phyloP scores from a whole-genome alignment of 2,113 vertebrate genomes.

The Halichoeres trimaculatus region DNA sequence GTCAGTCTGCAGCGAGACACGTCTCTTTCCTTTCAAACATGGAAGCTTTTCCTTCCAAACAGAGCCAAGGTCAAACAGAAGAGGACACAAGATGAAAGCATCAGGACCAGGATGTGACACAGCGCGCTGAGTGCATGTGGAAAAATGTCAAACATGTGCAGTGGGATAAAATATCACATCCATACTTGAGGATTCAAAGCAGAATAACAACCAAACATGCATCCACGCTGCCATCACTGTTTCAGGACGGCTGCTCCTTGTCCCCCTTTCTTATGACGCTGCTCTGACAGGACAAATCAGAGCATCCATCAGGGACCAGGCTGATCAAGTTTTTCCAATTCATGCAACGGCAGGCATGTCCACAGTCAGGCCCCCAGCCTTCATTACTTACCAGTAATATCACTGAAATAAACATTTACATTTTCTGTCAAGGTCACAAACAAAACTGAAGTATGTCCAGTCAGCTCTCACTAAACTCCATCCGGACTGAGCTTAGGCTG shows the following conservation, averaged over 20 bases:
- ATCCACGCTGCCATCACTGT: too few relatives aligned
- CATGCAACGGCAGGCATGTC: too few relatives aligned
- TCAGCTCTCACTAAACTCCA: neutral
- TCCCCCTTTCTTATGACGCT: neutral
- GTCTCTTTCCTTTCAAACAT: neutral
- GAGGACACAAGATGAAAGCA: neutral
- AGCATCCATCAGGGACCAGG: neutral
- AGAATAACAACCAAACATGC: neutral
- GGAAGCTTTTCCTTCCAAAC: conserved; percentile 1
- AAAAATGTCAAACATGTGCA: neutral
- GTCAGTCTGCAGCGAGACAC: conserved; percentile 1
- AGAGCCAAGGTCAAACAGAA: conserved; percentile 5
- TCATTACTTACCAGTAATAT: too few relatives aligned
- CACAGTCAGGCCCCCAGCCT: too few relatives aligned
- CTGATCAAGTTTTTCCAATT: too few relatives aligned
- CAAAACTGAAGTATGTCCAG: too few relatives aligned
- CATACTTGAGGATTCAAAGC: too few relatives aligned
- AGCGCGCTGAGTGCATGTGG: neutral
- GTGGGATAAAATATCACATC: neutral
- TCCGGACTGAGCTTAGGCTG: too few relatives aligned
- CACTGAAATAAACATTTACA: too few relatives aligned
- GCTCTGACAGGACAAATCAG: neutral
- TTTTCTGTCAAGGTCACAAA: neutral
- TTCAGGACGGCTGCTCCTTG: too few relatives aligned
- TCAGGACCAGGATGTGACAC: neutral